Base-by-base conservation (phyloP, 2,113 vertebrate genomes). In the Gulo gulo region DNA sequence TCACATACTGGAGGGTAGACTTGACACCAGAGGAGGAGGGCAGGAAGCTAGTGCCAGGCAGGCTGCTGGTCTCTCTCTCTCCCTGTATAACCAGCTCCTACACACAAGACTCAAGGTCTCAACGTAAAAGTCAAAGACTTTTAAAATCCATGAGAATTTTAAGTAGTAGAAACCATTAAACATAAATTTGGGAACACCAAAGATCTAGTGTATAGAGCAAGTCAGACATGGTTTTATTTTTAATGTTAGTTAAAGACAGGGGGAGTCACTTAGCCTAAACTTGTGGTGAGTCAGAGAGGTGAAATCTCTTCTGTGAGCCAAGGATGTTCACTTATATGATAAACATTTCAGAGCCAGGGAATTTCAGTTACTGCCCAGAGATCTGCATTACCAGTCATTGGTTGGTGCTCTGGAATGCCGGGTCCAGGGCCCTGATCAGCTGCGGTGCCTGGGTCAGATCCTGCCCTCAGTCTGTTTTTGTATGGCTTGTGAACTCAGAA, bases 1-100 rank as follows among this genome's bases (percentile, higher is more conserved):
- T 82, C 47, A 55, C 13, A 65, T 10, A 39, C 23, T 55, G 4
- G 36, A 86, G 18, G 29, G 23, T 18, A 57, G 29, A 10, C 7
- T 31, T 65, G 31, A 26, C 13, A 47, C 13, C 36, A n/a, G 7
- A 95, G 15, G 7, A 95, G 20, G 31, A 92, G 7, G 13, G 11
- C 26, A 18, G 20, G 65, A 88, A 94, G 14, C 79, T 34, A 65
- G 10, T 55, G 11, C 57, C 2, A 18, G 36, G n/a, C 14, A 39
- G 29, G 12, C 11, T 50, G 0, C 61, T 47, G 2, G 0, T 47
- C 50, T 50, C 85, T 83, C 10, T 31, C 45, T 78, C 29, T 20
- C 47, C 4, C 50, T 71, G 0, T 8, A 10, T 8, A 4, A 47
- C 8, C 15, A 52, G 3, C 6, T 26, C 2, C 52, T 13, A 20